A percentile compares a stretch with the other conserved stretches of the same genome.
These are phyloP conservation scores for Parauchenoglanis punctatus DNA, from an alignment of 2,797 vertebrate genomes.

Conservation along the genomic window DNA sequence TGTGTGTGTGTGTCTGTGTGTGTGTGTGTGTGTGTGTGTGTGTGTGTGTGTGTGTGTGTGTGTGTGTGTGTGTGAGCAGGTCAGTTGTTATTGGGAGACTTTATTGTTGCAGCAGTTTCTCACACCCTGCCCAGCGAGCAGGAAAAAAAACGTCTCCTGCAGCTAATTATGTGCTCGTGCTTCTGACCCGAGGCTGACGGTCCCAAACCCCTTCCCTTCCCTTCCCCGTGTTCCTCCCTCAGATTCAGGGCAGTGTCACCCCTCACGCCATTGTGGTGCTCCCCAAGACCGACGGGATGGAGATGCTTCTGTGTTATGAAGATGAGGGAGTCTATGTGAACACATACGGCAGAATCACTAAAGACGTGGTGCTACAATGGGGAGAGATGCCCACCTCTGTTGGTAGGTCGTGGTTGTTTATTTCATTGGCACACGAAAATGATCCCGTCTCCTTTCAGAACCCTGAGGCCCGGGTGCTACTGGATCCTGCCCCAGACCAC, in stretches of 20 bases:
- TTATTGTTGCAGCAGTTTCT: slow-evolving; percentile 80
- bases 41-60: no score
- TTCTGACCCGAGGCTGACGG: slow-evolving; percentile 59
- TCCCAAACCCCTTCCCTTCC: slow-evolving; percentile 51
- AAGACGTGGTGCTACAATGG: slow-evolving; percentile 99
- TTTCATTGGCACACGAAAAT: slow-evolving; percentile 55
- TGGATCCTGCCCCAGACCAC: slow-evolving; percentile 15
- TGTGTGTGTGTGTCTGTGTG: neutral
- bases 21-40: neutral
- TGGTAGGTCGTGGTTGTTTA: slow-evolving; percentile 83
- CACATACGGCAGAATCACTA: slow-evolving; percentile 97
- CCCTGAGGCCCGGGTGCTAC: slow-evolving; percentile 32
- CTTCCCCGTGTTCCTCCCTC: slow-evolving; percentile 60
- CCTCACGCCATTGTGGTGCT: slow-evolving; percentile 98
- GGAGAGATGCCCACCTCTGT: slow-evolving; percentile 99
- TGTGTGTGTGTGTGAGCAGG: neutral
- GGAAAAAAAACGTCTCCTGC: slow-evolving; percentile 53
- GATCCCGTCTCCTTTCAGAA: slow-evolving; percentile 59
- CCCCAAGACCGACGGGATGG: slow-evolving; percentile 98
- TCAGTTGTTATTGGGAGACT: slow-evolving; percentile 61
- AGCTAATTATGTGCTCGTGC: slow-evolving; percentile 59
- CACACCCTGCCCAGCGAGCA: slow-evolving; percentile 57
- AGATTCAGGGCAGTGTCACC: slow-evolving; percentile 99
- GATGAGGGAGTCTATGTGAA: slow-evolving; percentile 98
- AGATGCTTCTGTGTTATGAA: slow-evolving; percentile 99